These are phyloP conservation scores for Eulemur macaco DNA, from an alignment of 2,113 vertebrate species.

Conservation along the genomic window DNA sequence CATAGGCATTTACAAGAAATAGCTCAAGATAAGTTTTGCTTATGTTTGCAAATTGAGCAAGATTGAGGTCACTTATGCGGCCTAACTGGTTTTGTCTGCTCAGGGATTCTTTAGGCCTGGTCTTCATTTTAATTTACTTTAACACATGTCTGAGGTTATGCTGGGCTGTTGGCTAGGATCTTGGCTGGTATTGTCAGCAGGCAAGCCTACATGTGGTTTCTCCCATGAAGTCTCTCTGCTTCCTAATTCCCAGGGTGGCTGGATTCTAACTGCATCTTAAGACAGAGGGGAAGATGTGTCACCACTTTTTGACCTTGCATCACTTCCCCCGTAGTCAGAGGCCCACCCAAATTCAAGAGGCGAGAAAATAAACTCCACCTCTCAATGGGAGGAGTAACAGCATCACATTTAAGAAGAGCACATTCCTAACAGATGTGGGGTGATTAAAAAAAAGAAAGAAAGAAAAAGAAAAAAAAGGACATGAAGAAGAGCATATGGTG, in stretches of 20 bases:
- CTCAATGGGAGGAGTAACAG: background rate
- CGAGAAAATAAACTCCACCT: background rate
- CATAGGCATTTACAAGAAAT: background rate
- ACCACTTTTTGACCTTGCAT: background rate
- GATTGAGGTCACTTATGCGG: background rate
- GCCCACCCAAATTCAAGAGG: background rate
- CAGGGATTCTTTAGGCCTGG: background rate
- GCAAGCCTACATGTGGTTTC: background rate
- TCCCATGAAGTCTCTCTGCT: background rate
- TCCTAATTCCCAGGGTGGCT: background rate
- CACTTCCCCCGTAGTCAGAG: background rate
- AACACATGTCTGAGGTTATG: background rate
- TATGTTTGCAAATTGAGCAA: background rate
- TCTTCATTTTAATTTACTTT: background rate
- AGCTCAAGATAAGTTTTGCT: background rate
- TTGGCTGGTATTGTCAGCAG: background rate
- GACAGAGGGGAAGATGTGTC: background rate
- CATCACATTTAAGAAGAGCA: background rate
- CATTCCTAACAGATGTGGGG: too few relatives aligned
- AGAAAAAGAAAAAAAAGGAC: too few relatives aligned
- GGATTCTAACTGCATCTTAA: background rate
- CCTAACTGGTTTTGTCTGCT: background rate
- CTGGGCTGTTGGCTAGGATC: background rate
- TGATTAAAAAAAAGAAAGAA: too few relatives aligned
- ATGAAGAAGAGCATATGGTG: background rate